A percentile compares a stretch with the other conserved stretches of the same genome.
These are phyloP conservation scores for Sebastes elongatus DNA, from an alignment of 2,797 vertebrate species.

Conservation along the genomic window DNA sequence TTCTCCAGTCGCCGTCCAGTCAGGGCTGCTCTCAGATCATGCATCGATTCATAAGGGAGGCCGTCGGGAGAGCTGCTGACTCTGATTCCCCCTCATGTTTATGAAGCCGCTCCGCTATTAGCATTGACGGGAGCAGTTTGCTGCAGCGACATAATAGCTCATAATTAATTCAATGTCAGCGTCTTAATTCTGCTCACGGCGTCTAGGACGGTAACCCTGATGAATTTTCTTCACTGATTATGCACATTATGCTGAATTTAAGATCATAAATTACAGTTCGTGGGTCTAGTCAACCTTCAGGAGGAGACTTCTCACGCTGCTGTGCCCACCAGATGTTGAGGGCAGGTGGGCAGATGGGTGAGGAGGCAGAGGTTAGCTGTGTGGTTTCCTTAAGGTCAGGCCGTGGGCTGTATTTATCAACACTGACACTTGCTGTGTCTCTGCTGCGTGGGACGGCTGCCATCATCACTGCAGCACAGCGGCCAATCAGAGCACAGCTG, in stretches of 20 bases:
- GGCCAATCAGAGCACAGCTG: slow-evolving; percentile 46
- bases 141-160: slow-evolving; percentile 25
- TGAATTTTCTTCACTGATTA: background rate
- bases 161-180: slow-evolving; percentile 39
- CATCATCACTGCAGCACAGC: background rate
- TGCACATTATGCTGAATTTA: background rate
- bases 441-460: slow-evolving; percentile 46
- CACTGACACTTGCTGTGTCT: slow-evolving; percentile 43
- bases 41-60: slow-evolving; percentile 33
- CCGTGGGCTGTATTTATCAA: slow-evolving; percentile 58
- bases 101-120: slow-evolving; percentile 9
- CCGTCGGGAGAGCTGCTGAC: slow-evolving; percentile 14
- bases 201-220: background rate
- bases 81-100: background rate
- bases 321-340: slow-evolving; percentile 48
- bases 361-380: slow-evolving; percentile 21
- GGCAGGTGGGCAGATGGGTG: slow-evolving; percentile 38
- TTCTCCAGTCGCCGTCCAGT: background rate
- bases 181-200: slow-evolving; percentile 18
- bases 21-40: slow-evolving; percentile 3
- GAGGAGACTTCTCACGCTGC: slow-evolving; percentile 10
- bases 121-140: slow-evolving; percentile 28
- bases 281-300: background rate
- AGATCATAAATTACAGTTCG: background rate
- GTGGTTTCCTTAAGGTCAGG: slow-evolving; percentile 52